Evolutionary conservation across 1,140 invertebrate species (phyloP), one percentile per base, ranked within the genome.

Genomic region (Bombus balteatus): DNA sequence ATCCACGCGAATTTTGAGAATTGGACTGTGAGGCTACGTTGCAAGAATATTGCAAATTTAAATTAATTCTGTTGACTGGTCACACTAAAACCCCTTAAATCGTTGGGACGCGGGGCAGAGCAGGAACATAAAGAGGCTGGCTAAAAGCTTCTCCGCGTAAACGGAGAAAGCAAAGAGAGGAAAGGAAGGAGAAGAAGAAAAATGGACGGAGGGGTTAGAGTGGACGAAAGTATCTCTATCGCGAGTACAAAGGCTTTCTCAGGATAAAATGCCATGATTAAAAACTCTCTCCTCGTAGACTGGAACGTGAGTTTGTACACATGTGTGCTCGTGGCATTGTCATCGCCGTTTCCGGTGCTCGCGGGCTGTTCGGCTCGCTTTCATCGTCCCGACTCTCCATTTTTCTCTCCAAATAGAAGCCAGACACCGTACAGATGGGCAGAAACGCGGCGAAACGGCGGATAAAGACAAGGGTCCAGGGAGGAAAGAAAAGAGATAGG

Each of bases 241-340:
- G 70, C 10, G 25, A n/a, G 32, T 13, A 82, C 71, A 85, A 86
- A 82, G 79, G 13, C 34, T 86, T 79, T 83, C 47, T 83, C 66
- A 34, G 65, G 47, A 86, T 86, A 86, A 83, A 86, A 86, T 86
- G 85, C 62, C 53, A 83, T 83, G 85, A 86, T 86, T 86, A 86
- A 83, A 86, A 86, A 77, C 72, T 71, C 80, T 83, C 72, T 39
- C 57, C 74, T 34, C 41, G 25, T 77, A 34, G 47, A 28, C 32
- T 53, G 39, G 62, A 28, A 66, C 65, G 59, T n/a, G 59, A 62
- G 59, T 62, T 62, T n/a, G 32, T 18, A 32, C 6, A 77, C 53
- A 37, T 34, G 28, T 47, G 47, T 9, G 41, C n/a, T 74, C 13
- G 59, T 0, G 32, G 37, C 59, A 65, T 41, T 65, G 57, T 78